These are phyloP conservation scores for Fregata magnificens DNA, from an alignment of 2,113 vertebrate species.

Conservation along the genomic window DNA sequence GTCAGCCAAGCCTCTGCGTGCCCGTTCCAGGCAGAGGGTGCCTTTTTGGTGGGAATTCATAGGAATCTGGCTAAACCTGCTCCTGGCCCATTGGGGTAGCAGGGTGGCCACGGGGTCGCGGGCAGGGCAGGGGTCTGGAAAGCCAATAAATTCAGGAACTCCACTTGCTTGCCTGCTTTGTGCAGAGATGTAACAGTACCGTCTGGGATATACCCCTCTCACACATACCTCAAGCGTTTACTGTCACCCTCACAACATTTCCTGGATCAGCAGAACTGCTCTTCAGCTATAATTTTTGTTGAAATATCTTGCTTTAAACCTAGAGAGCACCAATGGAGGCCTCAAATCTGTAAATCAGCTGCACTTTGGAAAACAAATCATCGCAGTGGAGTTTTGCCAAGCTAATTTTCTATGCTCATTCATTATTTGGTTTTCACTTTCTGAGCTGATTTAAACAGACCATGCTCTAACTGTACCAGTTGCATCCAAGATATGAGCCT, in stretches of 20 bases:
- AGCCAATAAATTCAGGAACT: not conserved
- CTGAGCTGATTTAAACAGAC: constrained; percentile 47
- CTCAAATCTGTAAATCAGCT: constrained; percentile 47
- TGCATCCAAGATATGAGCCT: constrained; percentile 7
- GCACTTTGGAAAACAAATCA: constrained; percentile 41
- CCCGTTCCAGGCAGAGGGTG: fast-evolving
- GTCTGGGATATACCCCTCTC: not conserved
- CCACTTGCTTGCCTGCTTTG: not conserved
- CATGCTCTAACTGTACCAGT: not conserved
- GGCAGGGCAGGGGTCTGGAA: not conserved
- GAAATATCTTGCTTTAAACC: constrained; percentile 47
- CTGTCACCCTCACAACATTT: constrained; percentile 35
- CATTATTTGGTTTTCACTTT: constrained; percentile 50
- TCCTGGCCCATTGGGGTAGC: fast-evolving
- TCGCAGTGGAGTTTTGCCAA: constrained; percentile 15
- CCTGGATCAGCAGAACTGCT: constrained; percentile 14
- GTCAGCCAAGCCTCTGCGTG: fast-evolving
- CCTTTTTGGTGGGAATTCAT: fast-evolving
- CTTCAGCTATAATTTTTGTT: constrained; percentile 51
- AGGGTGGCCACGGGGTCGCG: fast-evolving
- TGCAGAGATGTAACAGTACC: not conserved
- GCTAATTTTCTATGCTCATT: constrained; percentile 27
- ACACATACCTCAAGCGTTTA: not conserved
- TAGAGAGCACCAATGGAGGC: not conserved
- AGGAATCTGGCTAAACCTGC: not conserved